These are phyloP conservation scores for Lepidurus arcticus DNA, from an alignment of 1,140 invertebrate species.

Conservation along the genomic window DNA sequence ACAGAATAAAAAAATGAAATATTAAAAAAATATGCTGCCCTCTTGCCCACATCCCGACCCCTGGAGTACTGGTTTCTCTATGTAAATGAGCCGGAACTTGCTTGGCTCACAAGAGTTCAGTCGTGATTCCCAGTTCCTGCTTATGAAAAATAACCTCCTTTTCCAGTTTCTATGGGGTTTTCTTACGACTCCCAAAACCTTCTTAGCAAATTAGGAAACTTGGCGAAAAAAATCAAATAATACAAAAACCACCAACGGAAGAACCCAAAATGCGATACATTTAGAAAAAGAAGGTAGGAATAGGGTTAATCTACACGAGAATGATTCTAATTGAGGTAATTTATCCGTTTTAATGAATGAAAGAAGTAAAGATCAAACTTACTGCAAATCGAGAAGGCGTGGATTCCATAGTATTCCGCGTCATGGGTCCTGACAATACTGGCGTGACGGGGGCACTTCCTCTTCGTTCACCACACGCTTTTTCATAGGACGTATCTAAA, in stretches of 20 bases:
- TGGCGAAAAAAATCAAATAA: slow-evolving; percentile 6
- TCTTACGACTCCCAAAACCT: too few species aligned
- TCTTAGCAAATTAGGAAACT: too few species aligned
- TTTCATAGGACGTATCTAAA: slow-evolving; percentile 82
- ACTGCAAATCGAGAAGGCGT: slow-evolving; percentile 65
- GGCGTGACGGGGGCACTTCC: slow-evolving; percentile 76
- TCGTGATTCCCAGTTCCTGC: too few species aligned
- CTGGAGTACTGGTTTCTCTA: not conserved
- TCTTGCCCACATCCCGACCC: too few species aligned
- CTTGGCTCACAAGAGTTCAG: too few species aligned
- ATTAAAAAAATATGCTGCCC: not conserved
- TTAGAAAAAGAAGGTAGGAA: not conserved
- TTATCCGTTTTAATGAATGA: not conserved
- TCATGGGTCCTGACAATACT: slow-evolving; percentile 50
- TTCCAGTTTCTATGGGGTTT: too few species aligned
- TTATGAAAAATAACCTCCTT: too few species aligned
- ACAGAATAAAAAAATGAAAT: not conserved
- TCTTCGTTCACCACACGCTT: slow-evolving; percentile 66
- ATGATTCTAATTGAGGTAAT: not conserved
- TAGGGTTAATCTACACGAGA: not conserved
- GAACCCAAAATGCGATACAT: not conserved
- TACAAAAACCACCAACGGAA: not conserved
- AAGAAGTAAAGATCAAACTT: slow-evolving; percentile 42
- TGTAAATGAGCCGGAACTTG: slow-evolving; percentile 1
- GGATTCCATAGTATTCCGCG: slow-evolving; percentile 56